Evolutionary conservation across 2,797 vertebrate species (phyloP).

Genomic region (Scyliorhinus canicula): DNA sequence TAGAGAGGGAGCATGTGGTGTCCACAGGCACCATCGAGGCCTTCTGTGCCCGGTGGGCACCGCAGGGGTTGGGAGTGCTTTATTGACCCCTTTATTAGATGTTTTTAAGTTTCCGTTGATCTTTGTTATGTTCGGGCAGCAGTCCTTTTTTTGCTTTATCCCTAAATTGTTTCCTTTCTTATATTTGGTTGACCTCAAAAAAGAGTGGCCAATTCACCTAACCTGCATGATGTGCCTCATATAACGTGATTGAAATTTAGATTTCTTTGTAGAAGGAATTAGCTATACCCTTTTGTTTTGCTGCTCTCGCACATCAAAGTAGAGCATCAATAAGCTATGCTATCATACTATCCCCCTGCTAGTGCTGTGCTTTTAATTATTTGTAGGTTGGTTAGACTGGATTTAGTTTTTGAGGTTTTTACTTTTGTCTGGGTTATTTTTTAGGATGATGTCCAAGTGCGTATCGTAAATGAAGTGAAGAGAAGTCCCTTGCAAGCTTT

Average conservation of each 20-base stretch:
- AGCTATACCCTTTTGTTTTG: background rate
- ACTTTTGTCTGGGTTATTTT: background rate
- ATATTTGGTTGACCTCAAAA: too few species aligned
- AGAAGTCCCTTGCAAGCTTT: constrained; percentile 58
- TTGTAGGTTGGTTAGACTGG: background rate
- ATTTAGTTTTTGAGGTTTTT: background rate
- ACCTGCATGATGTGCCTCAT: background rate
- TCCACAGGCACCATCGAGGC: too few species aligned
- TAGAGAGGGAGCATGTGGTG: too few species aligned
- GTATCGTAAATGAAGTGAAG: constrained; percentile 51
- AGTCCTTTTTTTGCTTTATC: too few species aligned
- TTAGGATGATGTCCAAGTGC: constrained; percentile 68
- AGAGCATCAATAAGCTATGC: background rate
- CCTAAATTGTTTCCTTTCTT: too few species aligned
- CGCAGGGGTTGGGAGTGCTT: too few species aligned
- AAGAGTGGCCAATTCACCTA: too few species aligned
- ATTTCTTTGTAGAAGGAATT: background rate
- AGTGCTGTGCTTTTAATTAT: background rate
- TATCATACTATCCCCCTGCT: background rate
- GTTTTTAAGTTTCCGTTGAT: too few species aligned
- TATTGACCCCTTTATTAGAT: too few species aligned
- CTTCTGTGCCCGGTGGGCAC: too few species aligned
- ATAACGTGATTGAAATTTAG: background rate
- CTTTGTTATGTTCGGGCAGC: too few species aligned
- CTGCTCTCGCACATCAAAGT: background rate